Base-by-base conservation (phyloP, 2,888 invertebrate genomes). In the Buathra laborator region DNA sequence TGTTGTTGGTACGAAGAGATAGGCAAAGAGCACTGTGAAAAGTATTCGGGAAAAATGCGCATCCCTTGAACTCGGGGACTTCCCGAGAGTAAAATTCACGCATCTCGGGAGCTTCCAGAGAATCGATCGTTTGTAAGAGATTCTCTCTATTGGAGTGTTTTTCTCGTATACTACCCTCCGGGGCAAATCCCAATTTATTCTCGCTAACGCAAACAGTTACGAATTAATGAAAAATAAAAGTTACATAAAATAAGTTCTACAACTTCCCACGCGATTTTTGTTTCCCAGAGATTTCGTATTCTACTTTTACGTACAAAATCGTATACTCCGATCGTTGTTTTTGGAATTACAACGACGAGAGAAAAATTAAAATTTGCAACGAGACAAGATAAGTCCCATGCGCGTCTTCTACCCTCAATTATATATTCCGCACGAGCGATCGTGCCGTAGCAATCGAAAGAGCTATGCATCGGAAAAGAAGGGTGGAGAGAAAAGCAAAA, bases 21-120 rank as follows among this genome's bases (percentile, higher is more conserved):
- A 48, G 48, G 72, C 43, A 37, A 14, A 14, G 4, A 3, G 43
- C 1, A 59, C 43, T n/a, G 37, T 32, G 16, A 5, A 64, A 64
- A 48, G 9, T 64, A 16, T 19, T 10, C 14, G 37, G 51, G 66
- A 16, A 64, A 71, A 79, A 64, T 16, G 51, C 46, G 59, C 71
- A 32, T n/a, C 48, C 12, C 37, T 16, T 56, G 16, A 29, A 16
- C n/a, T 46, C 43, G 79, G 79, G 37, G 79, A 71, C 79, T 71
- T 79, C 71, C 79, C 79, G 64, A 43, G 51, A 37, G n/a, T 46
- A 24, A 56, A 56, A 56, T 19, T 16, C 46, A 37, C 29, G 67
- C 59, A 19, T 62, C 46, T 48, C 72, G 19, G 19, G n/a, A 12
- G 16, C 24, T 72, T 67, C 53, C 29, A 16, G 14, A 24, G 64